Evolutionary conservation across 2,113 vertebrate species (phyloP), one percentile per base, ranked within the genome.

Genomic region (Columba livia): DNA sequence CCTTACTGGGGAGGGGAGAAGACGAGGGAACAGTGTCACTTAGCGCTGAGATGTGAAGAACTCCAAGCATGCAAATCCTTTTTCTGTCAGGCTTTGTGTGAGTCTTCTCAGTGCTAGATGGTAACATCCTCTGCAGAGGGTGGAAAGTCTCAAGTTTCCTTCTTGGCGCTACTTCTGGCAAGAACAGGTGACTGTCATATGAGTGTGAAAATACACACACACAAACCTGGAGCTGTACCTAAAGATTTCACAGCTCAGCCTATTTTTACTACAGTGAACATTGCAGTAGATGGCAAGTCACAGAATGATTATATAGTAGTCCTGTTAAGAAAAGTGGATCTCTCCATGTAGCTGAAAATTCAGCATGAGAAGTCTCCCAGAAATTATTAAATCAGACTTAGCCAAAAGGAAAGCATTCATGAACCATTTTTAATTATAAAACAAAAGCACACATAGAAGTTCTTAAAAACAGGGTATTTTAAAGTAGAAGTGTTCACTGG

Each of bases 221-320:
- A n/a, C 61, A 82, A 79, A 95, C 74, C 60, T 79, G 58, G 85
- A 79, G 62, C 50, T 38, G 11, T 64, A 86, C 56, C 84, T 79
- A 62, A 88, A 91, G 73, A 29, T 89, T 89, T 88, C 79, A 90
- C 85, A 90, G 53, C 38, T 90, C 93, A 93, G 71, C 74, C 85
- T 94, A 77, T 69, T 96, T 96, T 93, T 97, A 83, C 88, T 91
- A 57, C 26, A 29, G 54, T 82, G 86, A 93, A 56, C 11, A 2
- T 7, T 32, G 71, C 74, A 53, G 53, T 58, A 61, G 74, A 20
- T 69, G 85, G 85, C 79, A 89, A 75, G 81, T 65, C 0, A 0
- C 58, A 85, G 50, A 93, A 79, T 15, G 24, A 71, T 56, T 69
- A 51, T 44, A 26, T 25, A 88, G 85, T 26, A 38, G 32, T 85